Conservation (phyloP, 2,113 vertebrate genomes). For the Epinephelus lanceolatus region DNA sequence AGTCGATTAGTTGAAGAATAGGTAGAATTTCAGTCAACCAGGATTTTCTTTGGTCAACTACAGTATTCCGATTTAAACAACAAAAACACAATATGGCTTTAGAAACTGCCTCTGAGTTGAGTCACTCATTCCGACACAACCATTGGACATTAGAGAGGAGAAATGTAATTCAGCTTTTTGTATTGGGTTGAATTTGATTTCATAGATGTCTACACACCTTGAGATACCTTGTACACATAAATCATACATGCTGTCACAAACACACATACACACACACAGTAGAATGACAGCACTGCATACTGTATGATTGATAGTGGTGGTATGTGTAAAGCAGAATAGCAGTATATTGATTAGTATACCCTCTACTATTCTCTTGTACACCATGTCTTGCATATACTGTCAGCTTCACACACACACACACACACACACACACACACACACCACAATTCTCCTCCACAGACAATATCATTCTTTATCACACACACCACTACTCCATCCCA, state of each 20-base stretch:
- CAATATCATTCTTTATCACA: not conserved
- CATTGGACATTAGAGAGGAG: not conserved
- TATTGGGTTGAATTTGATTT: constrained; percentile 22
- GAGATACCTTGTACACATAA: constrained; percentile 36
- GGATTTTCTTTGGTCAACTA: too few species aligned
- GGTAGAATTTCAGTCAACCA: too few species aligned
- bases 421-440: constrained; percentile 12
- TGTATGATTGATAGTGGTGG: constrained; percentile 36
- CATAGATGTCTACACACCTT: constrained; percentile 16
- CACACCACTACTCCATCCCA: not conserved
- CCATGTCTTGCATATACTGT: constrained; percentile 13
- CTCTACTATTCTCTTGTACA: constrained; percentile 1
- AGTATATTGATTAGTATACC: constrained; percentile 58
- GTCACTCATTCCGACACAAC: constrained; percentile 23
- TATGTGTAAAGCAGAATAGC: constrained; percentile 22
- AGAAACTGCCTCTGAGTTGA: constrained; percentile 1
- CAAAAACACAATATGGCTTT: constrained; percentile 10
- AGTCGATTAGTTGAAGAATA: too few species aligned
- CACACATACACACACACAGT: not conserved
- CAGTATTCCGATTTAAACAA: not conserved
- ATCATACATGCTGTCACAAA: constrained; percentile 41
- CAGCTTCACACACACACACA: constrained; percentile 17
- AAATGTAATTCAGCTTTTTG: constrained; percentile 31
- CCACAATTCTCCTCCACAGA: not conserved
- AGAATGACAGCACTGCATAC: constrained; percentile 32